A percentile compares a stretch with the other conserved stretches of the same genome.
phyloP scores from a whole-genome alignment of 2,113 vertebrate genomes.

The Neolamprologus modestus region DNA sequence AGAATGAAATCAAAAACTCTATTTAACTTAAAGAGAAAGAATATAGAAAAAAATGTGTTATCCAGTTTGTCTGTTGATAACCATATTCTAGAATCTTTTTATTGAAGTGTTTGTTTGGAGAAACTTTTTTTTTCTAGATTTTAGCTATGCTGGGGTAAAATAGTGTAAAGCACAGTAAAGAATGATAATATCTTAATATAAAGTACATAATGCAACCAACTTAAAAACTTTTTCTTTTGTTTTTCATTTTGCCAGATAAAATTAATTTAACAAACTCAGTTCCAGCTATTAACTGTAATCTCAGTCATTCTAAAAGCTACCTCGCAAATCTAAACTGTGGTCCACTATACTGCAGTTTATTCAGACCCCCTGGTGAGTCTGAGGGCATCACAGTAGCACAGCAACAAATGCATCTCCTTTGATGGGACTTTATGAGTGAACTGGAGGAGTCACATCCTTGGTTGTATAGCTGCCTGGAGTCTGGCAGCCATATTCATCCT shows the following conservation, averaged over 20 bases:
- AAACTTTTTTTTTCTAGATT: neutral
- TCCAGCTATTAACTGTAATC: neutral
- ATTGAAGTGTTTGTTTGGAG: neutral
- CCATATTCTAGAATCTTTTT: neutral
- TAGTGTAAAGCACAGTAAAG: neutral
- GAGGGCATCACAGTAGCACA: neutral
- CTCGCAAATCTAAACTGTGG: neutral
- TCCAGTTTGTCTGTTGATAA: neutral
- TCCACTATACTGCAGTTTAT: neutral
- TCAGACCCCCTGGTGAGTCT: neutral
- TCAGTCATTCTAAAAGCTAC: neutral
- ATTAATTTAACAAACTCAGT: neutral
- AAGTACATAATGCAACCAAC: neutral
- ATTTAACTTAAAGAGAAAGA: neutral
- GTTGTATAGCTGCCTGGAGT: neutral
- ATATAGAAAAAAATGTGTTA: neutral
- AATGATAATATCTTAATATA: fast-evolving
- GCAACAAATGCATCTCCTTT: neutral
- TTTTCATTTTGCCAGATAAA: neutral
- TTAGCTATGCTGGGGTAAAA: neutral
- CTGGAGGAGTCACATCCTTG: neutral
- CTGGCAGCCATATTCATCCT: neutral
- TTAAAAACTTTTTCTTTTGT: neutral
- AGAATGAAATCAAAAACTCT: neutral
- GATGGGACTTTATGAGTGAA: neutral